These are phyloP conservation scores for Ophthalmolycus amberensis DNA, from an alignment of 2,113 vertebrate genomes.

Conservation along the genomic window DNA sequence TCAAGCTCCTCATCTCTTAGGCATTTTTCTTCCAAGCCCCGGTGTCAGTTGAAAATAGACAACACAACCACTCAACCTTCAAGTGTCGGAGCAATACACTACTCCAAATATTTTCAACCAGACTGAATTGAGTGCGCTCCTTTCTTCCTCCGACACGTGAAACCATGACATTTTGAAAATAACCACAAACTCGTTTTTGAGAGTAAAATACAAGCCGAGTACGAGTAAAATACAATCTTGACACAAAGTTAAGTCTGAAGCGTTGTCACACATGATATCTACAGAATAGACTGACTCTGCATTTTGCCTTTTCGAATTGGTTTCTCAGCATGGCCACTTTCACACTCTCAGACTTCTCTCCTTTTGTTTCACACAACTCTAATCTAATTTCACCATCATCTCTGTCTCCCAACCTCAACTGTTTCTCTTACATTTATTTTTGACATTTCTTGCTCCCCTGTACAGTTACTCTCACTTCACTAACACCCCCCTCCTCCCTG, in stretches of 20 bases:
- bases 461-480: constrained; percentile 53
- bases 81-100: constrained; percentile 24
- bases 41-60: constrained; percentile 32
- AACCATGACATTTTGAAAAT: constrained; percentile 33
- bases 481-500: constrained; percentile 46
- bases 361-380: constrained; percentile 23
- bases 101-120: constrained; percentile 37
- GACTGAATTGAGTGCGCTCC: not conserved
- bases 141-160: constrained; percentile 11
- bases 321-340: constrained; percentile 8
- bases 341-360: constrained; percentile 29
- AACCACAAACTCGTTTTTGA: constrained; percentile 2
- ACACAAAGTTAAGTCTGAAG: constrained; percentile 33
- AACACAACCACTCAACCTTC: constrained; percentile 47
- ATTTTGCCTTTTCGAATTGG: constrained; percentile 11
- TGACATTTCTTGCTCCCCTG: constrained; percentile 30
- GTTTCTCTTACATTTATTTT: constrained; percentile 20
- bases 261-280: constrained; percentile 54
- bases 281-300: constrained; percentile 47
- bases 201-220: constrained; percentile 13
- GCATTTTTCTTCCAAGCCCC: constrained; percentile 31
- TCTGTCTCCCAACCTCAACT: constrained; percentile 11
- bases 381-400: constrained; percentile 36
- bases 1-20: constrained; percentile 10
- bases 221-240: constrained; percentile 18